Evolutionary conservation across 2,113 vertebrate genomes (phyloP), one percentile per base, ranked within the genome.

Genomic region (Dipodomys ordii): DNA sequence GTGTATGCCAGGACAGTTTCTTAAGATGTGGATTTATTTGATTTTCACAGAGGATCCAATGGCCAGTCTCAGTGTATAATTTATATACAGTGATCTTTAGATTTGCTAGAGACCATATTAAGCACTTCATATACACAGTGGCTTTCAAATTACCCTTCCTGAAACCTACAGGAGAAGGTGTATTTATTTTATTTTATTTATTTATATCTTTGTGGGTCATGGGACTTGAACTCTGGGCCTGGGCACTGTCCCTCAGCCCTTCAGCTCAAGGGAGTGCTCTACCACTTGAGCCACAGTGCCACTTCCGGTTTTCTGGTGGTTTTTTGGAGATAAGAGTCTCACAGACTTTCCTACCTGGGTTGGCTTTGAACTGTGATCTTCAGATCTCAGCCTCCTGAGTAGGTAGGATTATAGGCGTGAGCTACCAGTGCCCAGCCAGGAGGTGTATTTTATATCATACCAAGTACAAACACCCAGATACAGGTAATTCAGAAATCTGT

Each of bases 401-500:
- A 39, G 39, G 39, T 39, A 39, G 5, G 39, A 39, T 39, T 39
- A 39, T 39, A 39, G 39, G 39, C 39, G 5, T 39, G 39, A 39
- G 39, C 39, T 39, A 39, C 39, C 39, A 39, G 39, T 39, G 39
- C 39, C 39, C 3, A 5, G 39, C 39, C 53, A 39, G 32, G 22
- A 73, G 4, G 22, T 74, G 4, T 16, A 32, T 85, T 86, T 78
- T 49, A 67, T 71, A 18, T 87, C 25, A 27, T 69, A 16, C 28
- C 57, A 88, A 78, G 2, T 15, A 73, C 27, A 39, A 27, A 19
- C 23, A 32, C 39, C 81, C 11, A 72, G 53, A 49, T 69, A 6
- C 27, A 44, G 82, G 7, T 92, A 62, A 79, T 76, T 89, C 53
- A 72, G 32, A 92, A 90, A 67, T 92, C 18, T 46, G 15, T 77